These are phyloP conservation scores for Oceanodroma leucorhoa DNA, from an alignment of 2,797 vertebrate genomes.

Conservation along the genomic window DNA sequence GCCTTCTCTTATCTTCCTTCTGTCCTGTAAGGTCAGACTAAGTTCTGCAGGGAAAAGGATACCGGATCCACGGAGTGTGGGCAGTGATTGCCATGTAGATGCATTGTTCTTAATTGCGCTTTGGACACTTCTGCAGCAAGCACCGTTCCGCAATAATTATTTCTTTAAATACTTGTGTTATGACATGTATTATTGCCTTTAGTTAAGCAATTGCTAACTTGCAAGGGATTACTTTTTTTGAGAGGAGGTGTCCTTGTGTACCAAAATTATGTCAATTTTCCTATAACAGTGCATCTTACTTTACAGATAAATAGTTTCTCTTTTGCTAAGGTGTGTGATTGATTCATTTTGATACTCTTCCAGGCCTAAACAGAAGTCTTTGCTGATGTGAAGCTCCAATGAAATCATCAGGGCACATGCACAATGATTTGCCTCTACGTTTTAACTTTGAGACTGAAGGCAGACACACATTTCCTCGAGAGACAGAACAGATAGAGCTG, in stretches of 20 bases:
- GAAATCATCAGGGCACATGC: rapidly evolving
- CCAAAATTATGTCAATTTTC: not conserved
- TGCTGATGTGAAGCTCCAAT: not conserved
- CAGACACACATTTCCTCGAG: not conserved
- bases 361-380: not conserved
- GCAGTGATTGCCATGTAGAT: not conserved
- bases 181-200: not conserved
- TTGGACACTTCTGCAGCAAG: not conserved
- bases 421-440: not conserved
- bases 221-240: not conserved
- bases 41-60: not conserved
- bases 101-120: not conserved
- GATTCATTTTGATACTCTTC: not conserved
- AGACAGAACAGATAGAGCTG: not conserved
- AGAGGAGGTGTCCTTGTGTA: not conserved
- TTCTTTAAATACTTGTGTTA: not conserved
- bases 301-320: not conserved
- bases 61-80: not conserved
- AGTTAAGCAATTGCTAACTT: not conserved
- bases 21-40: not conserved
- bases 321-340: not conserved
- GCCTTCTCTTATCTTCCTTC: not conserved
- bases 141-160: not conserved
- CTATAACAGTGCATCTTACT: not conserved
- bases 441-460: not conserved